phyloP scores from a whole-genome alignment of 2,888 invertebrate species.

The Athetis lepigone region DNA sequence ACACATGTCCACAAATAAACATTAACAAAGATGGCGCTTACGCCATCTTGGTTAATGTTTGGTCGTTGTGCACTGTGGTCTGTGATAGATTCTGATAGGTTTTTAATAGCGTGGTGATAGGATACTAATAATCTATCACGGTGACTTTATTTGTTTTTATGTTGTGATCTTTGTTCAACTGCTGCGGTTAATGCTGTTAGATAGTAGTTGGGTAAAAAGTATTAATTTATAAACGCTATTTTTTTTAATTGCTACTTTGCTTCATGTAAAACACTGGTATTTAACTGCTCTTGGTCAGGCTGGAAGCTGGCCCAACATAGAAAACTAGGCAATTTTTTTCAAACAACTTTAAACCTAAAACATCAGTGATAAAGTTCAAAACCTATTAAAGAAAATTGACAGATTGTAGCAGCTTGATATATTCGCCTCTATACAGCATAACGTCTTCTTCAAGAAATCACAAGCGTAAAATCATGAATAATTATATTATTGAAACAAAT shows the following conservation, averaged over 20 bases:
- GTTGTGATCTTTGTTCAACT: background rate
- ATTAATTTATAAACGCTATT: background rate
- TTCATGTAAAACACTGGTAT: no score
- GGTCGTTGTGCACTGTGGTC: no score
- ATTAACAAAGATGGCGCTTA: no score
- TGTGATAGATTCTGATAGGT: constrained; percentile 38
- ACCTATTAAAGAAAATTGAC: background rate
- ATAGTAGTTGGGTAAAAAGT: background rate
- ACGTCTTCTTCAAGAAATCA: background rate
- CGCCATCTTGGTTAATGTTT: constrained; percentile 43
- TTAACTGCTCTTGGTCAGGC: no score
- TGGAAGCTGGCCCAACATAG: no score
- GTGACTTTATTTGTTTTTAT: background rate
- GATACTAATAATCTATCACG: constrained; percentile 31
- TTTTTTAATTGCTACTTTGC: background rate
- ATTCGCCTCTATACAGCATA: no score
- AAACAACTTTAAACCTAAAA: no score
- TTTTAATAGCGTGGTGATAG: constrained; percentile 21
- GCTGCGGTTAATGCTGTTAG: background rate
- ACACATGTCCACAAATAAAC: no score
- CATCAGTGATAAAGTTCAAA: background rate
- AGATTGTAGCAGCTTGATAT: no score
- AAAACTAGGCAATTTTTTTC: no score
- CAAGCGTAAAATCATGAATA: constrained; percentile 11
- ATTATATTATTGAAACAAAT: constrained; percentile 33